phyloP scores from a whole-genome alignment of 2,113 vertebrate species.

The Parus major region DNA sequence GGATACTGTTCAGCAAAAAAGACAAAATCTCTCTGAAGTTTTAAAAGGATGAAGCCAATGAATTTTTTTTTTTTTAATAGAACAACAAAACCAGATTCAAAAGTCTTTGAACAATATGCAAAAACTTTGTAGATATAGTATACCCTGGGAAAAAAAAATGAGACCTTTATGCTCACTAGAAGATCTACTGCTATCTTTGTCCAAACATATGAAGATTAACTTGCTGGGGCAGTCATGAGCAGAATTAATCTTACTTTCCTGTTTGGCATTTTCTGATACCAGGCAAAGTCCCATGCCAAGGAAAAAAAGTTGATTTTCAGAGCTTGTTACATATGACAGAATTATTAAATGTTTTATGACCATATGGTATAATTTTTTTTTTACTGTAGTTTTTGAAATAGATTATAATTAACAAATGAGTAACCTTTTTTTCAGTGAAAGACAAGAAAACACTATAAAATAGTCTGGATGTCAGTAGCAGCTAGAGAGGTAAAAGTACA shows the following conservation, averaged over 20 bases:
- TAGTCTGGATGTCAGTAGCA: not conserved
- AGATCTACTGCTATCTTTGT: not conserved
- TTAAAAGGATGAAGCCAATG: not conserved
- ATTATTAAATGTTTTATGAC: slow-evolving; percentile 26
- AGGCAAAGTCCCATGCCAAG: slow-evolving; percentile 22
- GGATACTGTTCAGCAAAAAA: not conserved
- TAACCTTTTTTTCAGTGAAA: slow-evolving; percentile 15
- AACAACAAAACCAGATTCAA: not conserved
- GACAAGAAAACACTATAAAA: not conserved
- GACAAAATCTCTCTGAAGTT: not conserved
- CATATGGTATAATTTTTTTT: slow-evolving; percentile 11
- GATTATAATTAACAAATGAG: not conserved
- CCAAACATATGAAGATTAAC: not conserved
- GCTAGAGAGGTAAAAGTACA: slow-evolving; percentile 18
- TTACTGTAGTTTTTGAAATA: slow-evolving; percentile 8
- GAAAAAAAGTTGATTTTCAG: slow-evolving; percentile 41
- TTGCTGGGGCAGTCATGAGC: not conserved
- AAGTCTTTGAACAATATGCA: not conserved
- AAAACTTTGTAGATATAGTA: not conserved
- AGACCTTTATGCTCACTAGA: not conserved
- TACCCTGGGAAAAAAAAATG: not conserved
- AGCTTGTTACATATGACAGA: slow-evolving; percentile 5
- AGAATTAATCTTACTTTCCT: slow-evolving; percentile 33
- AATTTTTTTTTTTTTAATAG: not conserved
- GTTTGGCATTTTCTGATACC: slow-evolving; percentile 39